phyloP scores from a whole-genome alignment of 2,797 vertebrate species.

The Poeciliopsis presidionis region DNA sequence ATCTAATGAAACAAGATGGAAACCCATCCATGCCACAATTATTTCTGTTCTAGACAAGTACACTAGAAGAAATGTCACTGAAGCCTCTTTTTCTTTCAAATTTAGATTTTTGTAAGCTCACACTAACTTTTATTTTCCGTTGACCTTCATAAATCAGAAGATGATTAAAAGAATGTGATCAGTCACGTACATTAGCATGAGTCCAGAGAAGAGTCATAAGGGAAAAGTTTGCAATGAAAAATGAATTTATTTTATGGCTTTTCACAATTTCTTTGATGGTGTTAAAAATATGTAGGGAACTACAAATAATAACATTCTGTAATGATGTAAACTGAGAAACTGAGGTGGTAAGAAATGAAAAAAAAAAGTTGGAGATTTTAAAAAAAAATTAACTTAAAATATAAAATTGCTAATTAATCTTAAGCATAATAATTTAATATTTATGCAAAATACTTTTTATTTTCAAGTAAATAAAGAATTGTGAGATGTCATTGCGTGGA shows the following conservation, averaged over 20 bases:
- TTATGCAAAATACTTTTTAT: background rate
- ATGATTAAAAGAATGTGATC: background rate
- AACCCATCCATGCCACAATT: background rate
- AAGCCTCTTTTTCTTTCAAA: background rate
- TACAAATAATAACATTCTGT: background rate
- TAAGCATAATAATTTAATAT: slow-evolving; percentile 36
- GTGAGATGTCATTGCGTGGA: background rate
- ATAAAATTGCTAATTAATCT: slow-evolving; percentile 33
- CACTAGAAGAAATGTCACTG: background rate
- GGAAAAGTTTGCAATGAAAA: background rate
- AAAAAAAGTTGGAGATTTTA: background rate
- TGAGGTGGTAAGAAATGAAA: background rate
- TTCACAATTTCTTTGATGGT: background rate
- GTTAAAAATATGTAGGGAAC: background rate
- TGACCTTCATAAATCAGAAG: background rate
- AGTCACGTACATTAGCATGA: background rate
- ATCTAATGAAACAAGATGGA: background rate
- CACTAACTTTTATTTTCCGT: background rate
- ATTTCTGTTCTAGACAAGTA: background rate
- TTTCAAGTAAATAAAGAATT: slow-evolving; percentile 9
- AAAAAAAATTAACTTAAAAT: slow-evolving; percentile 25
- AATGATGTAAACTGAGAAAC: background rate
- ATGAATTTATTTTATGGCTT: background rate
- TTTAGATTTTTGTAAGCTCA: background rate
- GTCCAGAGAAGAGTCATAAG: background rate